Evolutionary conservation across 2,797 vertebrate species (phyloP).

Genomic region (Anniella stebbinsi): DNA sequence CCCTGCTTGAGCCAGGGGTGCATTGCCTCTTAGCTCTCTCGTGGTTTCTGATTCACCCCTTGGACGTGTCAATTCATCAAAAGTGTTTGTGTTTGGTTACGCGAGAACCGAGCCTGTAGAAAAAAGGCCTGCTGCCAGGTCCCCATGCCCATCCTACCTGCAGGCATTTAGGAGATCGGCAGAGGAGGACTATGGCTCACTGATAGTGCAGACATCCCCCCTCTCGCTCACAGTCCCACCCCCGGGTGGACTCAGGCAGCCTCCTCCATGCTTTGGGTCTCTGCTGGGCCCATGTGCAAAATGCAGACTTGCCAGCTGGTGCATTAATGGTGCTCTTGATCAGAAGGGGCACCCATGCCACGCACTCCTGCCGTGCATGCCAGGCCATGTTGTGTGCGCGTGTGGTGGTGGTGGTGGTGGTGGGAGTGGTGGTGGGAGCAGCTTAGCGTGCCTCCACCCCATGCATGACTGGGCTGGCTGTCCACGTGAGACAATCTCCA

Average conservation of each 20-base stretch:
- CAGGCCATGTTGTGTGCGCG: not conserved
- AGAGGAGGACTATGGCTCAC: not conserved
- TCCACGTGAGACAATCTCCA: not conserved
- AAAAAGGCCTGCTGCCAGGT: not conserved
- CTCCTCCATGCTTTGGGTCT: not conserved
- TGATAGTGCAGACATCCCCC: no score
- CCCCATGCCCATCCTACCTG: not conserved
- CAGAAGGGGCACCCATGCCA: not conserved
- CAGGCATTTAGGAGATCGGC: not conserved
- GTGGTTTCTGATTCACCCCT: not conserved
- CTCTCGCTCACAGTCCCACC: not conserved
- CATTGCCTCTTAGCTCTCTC: not conserved
- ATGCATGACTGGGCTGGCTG: not conserved
- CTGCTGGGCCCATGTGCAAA: not conserved
- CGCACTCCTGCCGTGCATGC: no score
- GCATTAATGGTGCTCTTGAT: not conserved
- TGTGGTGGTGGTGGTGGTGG: no score
- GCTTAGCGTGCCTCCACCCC: not conserved
- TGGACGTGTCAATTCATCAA: not conserved
- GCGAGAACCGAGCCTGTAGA: not conserved
- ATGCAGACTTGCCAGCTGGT: not conserved
- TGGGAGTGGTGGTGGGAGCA: not conserved
- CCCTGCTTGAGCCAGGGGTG: not conserved
- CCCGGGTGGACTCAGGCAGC: accelerated
- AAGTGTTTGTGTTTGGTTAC: not conserved